A percentile compares a stretch with the other conserved stretches of the same genome.
Evolutionary conservation across 2,797 vertebrate species (phyloP).

Genomic region (Gymnoscopelus microlampas): DNA sequence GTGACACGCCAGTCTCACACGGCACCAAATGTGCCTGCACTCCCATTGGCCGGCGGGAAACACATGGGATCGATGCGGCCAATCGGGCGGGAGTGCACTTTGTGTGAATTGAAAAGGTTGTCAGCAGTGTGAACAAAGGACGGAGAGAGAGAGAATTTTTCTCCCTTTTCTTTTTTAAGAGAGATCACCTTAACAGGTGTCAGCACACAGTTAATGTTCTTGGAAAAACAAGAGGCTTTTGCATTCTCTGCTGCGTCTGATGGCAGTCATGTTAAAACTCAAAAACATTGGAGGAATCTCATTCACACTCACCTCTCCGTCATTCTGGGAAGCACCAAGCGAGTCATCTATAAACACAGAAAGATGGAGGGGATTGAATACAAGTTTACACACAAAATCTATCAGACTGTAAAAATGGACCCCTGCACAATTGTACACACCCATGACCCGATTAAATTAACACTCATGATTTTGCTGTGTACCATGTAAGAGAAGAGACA

Average conservation of each 20-base stretch:
- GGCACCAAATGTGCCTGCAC: conserved; percentile 76
- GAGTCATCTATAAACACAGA: conserved; percentile 89
- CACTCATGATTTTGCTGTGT: too few relatives aligned
- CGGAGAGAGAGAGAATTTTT: conserved; percentile 46
- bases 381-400: conserved; percentile 4
- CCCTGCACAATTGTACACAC: background rate
- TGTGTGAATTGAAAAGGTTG: conserved; percentile 78
- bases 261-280: conserved; percentile 59
- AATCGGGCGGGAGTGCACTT: conserved; percentile 72
- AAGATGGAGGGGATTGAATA: conserved; percentile 17
- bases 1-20: conserved; percentile 71
- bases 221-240: background rate
- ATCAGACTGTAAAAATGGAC: conserved; percentile 5
- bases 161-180: conserved; percentile 35
- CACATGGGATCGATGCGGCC: conserved; percentile 65
- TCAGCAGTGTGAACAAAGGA: conserved; percentile 76
- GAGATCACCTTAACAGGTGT: conserved; percentile 20
- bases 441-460: too few relatives aligned
- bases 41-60: conserved; percentile 62
- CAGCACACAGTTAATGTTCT: background rate
- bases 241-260: background rate
- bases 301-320: conserved; percentile 88
- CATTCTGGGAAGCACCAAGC: conserved; percentile 94
- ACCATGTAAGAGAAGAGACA: conserved; percentile 13
- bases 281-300: conserved; percentile 28